Base-by-base conservation (phyloP, 2,113 vertebrate genomes). In the Trochalopteron elliotii region DNA sequence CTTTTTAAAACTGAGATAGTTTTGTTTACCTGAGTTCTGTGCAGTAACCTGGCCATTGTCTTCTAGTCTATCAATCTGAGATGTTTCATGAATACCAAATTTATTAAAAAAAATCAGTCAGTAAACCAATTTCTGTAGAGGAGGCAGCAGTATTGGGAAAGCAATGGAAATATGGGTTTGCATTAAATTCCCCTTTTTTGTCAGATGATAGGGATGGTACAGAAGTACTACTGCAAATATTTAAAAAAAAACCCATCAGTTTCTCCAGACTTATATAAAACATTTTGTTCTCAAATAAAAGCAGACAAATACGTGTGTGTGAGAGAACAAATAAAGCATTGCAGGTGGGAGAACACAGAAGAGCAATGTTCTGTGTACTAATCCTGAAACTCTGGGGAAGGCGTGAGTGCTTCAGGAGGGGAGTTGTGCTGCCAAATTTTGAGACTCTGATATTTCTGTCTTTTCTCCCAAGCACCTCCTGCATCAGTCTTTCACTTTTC, bases 11-110 rank as follows among this genome's bases (percentile, higher is more conserved):
- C 16, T 2, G 44, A 89, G 49, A 42, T 60, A 65, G 20, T 40
- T 87, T 69, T 92, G 49, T 33, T 88, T 64, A 6, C 59, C 55
- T 52, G 68, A 47, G 50, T 69, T 94, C 72, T 72, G 64, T 3
- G 9, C 55, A 60, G 69, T 84, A 91, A 84, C 90, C 50, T 52
- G 55, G 44, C 64, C 56, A 35, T 75, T 0, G 0, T 35, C 92
- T 79, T 40, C 89, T 52, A 28, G 76, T 74, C 83, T 89, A 68
- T 89, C 77, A 93, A 18, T 71, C 91, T 82, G 78, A 84, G 57
- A 40, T 84, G 47, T 82, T 95, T 92, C 85, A 95, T 84, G 94
- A 96, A 95, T 94, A 92, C 47, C 80, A 83, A 88, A 93, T 92
- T 94, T 0, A 89, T 89, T 86, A 45, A 45, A 64, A 53, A 95